A percentile compares a stretch with the other conserved stretches of the same genome.
Evolutionary conservation across 2,888 invertebrate genomes (phyloP).

Genomic region (Caenorhabditis sp.): DNA sequence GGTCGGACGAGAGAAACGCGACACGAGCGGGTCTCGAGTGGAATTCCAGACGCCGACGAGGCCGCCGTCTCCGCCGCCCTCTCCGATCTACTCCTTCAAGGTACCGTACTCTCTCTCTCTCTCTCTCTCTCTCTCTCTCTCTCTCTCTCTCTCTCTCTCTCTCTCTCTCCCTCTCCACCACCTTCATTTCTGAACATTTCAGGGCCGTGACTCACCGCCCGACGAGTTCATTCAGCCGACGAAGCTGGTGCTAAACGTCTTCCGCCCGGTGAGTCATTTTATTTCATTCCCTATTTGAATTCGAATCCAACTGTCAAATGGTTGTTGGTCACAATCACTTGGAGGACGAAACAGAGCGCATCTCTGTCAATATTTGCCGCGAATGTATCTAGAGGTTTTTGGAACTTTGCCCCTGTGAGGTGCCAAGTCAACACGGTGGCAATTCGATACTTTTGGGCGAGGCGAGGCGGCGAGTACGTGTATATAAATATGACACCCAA

Average conservation of each 20-base stretch:
- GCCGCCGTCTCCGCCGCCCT: conserved; percentile 54
- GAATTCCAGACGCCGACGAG: conserved; percentile 1
- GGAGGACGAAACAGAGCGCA: conserved; percentile 19
- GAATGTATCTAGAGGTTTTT: conserved; percentile 17
- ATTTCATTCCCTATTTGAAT: too few species aligned
- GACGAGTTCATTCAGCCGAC: conserved; percentile 67
- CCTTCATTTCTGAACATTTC: background rate
- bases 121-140: background rate
- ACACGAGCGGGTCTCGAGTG: background rate
- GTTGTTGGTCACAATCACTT: too few species aligned
- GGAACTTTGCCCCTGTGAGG: conserved; percentile 19
- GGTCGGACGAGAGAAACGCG: background rate
- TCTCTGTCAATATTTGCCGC: conserved; percentile 35
- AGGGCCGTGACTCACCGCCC: conserved; percentile 63
- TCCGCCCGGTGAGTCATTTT: conserved; percentile 62
- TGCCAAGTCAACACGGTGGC: conserved; percentile 23
- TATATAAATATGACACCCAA: conserved; percentile 40
- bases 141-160: background rate
- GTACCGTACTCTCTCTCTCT: background rate
- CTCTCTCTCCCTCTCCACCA: background rate
- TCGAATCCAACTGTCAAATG: too few species aligned
- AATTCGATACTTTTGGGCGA: conserved; percentile 45
- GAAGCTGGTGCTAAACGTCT: conserved; percentile 61
- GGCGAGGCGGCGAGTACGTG: too few species aligned
- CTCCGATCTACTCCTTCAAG: conserved; percentile 55